Base-by-base conservation (phyloP, 2,113 vertebrate genomes). In the Megaptera novaeangliae region DNA sequence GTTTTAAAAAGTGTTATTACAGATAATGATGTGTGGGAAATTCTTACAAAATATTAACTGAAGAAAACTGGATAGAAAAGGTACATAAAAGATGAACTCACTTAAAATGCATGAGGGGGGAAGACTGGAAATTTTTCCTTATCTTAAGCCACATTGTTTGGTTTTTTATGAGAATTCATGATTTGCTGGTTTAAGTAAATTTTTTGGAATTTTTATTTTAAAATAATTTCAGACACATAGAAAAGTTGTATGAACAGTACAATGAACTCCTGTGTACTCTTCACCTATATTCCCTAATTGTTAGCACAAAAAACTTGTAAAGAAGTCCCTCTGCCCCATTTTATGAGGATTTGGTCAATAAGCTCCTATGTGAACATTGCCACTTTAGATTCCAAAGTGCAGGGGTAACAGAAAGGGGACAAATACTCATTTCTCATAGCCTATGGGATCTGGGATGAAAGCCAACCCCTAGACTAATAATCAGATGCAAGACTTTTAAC, bases 121-220 rank as follows among this genome's bases (percentile, higher is more conserved):
- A 83, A 78, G 13, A 69, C 11, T 77, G 27, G 15, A 84, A 84
- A n/a, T 23, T 10, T 41, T 74, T 77, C 81, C 14, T 90, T 87
- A 41, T 77, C 82, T 92, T 84, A 94, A 89, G 8, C 15, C 5
- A 34, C 59, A 78, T 74, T 69, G n/a, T 61, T 94, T 83, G 59
- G 74, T 74, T 94, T 91, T 61, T 81, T 91, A 80, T 91, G 39
- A 96, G n/a, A 82, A 66, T 55, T 81, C 17, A 93, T 91, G n/a
- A 85, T 91, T 93, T 96, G 1, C 10, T 81, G 10, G 6, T 71
- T 91, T 95, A 57, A 55, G 71, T 90, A 95, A 92, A 25, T 23
- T 71, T 85, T 93, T 93, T 84, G 1, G 57, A 34, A 68, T 90
- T 97, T 92, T 94, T 59, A 90, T 89, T 87, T 94, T 71, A n/a